phyloP scores from a whole-genome alignment of 2,113 vertebrate species.

The Coracopsis vasa region DNA sequence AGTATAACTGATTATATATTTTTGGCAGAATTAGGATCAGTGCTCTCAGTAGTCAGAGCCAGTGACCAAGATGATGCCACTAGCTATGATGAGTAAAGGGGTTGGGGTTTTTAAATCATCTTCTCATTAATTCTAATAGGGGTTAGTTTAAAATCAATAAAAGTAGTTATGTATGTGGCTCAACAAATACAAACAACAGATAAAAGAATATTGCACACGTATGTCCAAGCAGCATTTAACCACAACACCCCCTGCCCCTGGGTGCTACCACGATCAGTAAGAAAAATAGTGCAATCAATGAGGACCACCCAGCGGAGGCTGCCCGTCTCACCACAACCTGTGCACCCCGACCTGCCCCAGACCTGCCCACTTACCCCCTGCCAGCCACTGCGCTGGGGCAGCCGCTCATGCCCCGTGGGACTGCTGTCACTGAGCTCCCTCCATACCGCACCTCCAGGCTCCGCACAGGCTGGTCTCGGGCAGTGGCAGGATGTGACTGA shows the following conservation, averaged over 20 bases:
- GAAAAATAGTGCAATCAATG: not conserved
- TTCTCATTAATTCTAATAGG: not conserved
- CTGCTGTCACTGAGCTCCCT: not conserved
- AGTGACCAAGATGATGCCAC: not conserved
- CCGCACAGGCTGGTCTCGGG: fast-evolving
- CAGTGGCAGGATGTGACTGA: fast-evolving
- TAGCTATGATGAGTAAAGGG: not conserved
- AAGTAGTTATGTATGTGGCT: not conserved
- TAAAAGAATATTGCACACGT: constrained; percentile 45
- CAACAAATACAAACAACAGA: not conserved
- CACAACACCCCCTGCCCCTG: not conserved
- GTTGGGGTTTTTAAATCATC: not conserved
- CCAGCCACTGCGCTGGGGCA: not conserved
- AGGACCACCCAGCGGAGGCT: not conserved
- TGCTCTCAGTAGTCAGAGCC: not conserved
- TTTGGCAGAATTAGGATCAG: not conserved
- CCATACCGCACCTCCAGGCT: not conserved
- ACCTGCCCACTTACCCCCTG: not conserved
- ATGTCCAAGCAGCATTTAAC: not conserved
- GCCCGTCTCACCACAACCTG: not conserved
- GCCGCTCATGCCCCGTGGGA: fast-evolving
- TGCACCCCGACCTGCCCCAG: too few relatives aligned
- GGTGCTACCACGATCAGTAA: not conserved
- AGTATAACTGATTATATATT: not conserved
- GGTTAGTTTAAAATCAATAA: not conserved